A percentile compares a stretch with the other conserved stretches of the same genome.
Conservation (phyloP, 2,888 invertebrate species). For the Tiliacea citrago region DNA sequence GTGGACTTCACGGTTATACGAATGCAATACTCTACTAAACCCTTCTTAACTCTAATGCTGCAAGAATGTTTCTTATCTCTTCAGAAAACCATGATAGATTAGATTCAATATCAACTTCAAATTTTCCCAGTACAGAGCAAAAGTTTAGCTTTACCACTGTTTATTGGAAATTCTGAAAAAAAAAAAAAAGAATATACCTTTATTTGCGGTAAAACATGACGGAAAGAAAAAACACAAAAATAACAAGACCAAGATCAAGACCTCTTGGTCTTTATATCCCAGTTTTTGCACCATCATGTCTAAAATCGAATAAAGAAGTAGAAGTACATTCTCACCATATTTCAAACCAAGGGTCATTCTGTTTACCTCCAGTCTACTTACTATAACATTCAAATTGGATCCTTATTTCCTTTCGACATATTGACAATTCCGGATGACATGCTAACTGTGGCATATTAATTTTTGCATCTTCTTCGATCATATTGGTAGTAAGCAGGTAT, state of each 20-base stretch:
- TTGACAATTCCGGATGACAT: neutral
- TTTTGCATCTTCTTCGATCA: neutral
- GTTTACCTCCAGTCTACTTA: neutral
- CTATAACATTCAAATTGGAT: neutral
- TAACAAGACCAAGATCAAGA: neutral
- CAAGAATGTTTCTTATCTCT: neutral
- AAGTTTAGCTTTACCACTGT: neutral
- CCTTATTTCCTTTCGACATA: neutral
- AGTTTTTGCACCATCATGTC: neutral
- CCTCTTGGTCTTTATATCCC: neutral
- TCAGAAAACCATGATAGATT: neutral
- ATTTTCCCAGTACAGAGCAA: neutral
- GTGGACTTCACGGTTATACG: neutral
- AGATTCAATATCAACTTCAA: neutral
- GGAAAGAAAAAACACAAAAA: neutral
- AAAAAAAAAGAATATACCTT: neutral
- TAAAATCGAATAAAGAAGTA: neutral
- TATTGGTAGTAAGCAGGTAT: neutral
- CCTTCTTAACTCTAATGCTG: neutral
- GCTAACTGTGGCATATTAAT: neutral
- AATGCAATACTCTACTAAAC: neutral
- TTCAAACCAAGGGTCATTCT: neutral
- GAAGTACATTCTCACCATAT: neutral
- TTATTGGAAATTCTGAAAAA: neutral
- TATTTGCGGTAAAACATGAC: too few relatives aligned